Percentiles rank a stretch among this genome's conserved stretches.
Conservation (phyloP, 2,797 vertebrate species). For the Okamejei kenojei region DNA sequence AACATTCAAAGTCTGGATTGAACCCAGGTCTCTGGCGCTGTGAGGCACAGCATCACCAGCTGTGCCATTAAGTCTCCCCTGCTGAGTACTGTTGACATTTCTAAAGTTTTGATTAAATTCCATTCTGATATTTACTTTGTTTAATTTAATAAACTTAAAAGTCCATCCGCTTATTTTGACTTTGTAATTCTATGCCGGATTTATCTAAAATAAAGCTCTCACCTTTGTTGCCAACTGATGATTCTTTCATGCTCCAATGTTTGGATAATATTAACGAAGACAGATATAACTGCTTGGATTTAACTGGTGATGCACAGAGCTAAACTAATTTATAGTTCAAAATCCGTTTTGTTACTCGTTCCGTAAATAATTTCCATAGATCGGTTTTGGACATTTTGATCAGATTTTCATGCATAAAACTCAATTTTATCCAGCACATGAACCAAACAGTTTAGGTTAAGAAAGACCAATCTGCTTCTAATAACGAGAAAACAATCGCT, state of each 20-base stretch:
- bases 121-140: neutral
- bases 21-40: too few relatives aligned
- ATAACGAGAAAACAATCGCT: neutral
- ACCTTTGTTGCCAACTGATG: neutral
- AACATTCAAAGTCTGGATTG: too few relatives aligned
- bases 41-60: too few relatives aligned
- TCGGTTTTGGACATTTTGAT: neutral
- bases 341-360: neutral
- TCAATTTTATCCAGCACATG: neutral
- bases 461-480: neutral
- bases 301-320: neutral
- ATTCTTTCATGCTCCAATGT: neutral
- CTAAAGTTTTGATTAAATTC: neutral
- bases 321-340: neutral
- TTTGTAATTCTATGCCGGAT: neutral
- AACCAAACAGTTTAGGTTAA: neutral
- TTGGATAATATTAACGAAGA: too few relatives aligned
- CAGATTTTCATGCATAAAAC: neutral
- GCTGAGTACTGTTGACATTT: neutral
- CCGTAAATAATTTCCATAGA: neutral
- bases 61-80: too few relatives aligned
- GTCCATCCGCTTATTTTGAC: neutral
- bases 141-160: neutral
- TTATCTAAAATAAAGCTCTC: neutral
- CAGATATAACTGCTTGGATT: neutral